These are phyloP conservation scores for Norana najaformis DNA, from an alignment of 2,888 invertebrate species.

Conservation along the genomic window DNA sequence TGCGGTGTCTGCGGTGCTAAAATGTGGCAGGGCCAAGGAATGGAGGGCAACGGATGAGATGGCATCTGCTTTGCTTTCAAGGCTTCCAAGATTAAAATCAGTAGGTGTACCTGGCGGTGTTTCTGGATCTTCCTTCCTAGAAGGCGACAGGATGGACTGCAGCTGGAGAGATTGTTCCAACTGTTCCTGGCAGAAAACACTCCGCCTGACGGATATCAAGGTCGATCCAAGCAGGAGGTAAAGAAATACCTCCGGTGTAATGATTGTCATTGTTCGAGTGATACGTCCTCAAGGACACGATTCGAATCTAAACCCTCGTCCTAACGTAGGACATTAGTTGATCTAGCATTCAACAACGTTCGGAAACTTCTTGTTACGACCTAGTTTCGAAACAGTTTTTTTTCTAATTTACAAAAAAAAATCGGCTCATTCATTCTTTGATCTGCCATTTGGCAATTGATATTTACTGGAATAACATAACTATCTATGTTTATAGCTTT, in stretches of 20 bases:
- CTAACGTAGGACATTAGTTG: neutral
- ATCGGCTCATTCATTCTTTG: neutral
- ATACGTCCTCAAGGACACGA: neutral
- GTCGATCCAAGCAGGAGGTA: neutral
- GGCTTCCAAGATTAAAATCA: too few species aligned
- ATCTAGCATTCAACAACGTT: neutral
- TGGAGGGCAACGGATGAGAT: too few species aligned
- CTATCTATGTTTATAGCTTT: neutral
- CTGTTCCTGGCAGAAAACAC: neutral
- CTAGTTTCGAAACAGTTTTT: neutral
- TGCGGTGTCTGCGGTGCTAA: too few species aligned
- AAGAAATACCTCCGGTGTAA: neutral
- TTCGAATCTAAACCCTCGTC: neutral
- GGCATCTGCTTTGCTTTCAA: too few species aligned
- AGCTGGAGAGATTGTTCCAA: neutral
- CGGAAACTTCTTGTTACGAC: neutral
- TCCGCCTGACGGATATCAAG: neutral
- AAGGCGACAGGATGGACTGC: neutral
- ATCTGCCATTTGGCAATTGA: neutral
- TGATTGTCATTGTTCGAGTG: neutral
- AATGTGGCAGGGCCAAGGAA: too few species aligned
- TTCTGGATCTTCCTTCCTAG: neutral
- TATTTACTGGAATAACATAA: neutral
- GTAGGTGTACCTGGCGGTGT: neutral
- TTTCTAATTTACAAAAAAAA: constrained; percentile 13